These are phyloP conservation scores for Trematocara zebra DNA, from an alignment of 2,113 vertebrate species.

Conservation along the genomic window DNA sequence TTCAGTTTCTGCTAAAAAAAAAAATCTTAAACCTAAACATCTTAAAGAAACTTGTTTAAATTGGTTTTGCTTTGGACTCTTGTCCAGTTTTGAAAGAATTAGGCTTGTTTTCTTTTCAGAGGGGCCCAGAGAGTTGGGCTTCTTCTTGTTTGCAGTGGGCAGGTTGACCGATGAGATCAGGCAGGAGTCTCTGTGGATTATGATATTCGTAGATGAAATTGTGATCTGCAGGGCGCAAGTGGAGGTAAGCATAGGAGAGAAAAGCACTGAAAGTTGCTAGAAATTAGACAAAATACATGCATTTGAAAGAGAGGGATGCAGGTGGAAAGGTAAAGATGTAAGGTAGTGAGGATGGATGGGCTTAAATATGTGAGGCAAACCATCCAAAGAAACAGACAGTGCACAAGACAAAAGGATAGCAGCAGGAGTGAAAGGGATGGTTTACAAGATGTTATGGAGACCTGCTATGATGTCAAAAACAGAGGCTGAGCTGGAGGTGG, in stretches of 20 bases:
- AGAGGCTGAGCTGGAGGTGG: neutral
- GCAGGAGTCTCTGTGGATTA: neutral
- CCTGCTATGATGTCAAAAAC: neutral
- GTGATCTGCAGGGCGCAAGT: neutral
- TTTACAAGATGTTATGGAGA: neutral
- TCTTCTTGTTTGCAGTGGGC: neutral
- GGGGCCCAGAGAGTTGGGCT: neutral
- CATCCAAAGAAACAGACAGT: neutral
- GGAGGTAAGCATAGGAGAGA: neutral
- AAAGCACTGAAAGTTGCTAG: neutral
- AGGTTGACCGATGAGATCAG: neutral
- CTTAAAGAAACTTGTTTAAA: neutral
- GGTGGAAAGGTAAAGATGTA: neutral
- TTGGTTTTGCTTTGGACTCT: neutral
- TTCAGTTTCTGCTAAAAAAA: no score
- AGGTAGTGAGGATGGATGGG: neutral
- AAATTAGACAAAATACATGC: neutral
- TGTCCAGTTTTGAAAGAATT: neutral
- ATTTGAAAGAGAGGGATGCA: neutral
- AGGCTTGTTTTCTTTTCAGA: neutral
- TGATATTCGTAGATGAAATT: neutral
- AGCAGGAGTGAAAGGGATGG: neutral
- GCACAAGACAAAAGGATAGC: neutral
- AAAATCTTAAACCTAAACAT: neutral
- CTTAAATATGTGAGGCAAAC: neutral